phyloP scores from a whole-genome alignment of 2,797 vertebrate species.

The Eulemur rubriventer region DNA sequence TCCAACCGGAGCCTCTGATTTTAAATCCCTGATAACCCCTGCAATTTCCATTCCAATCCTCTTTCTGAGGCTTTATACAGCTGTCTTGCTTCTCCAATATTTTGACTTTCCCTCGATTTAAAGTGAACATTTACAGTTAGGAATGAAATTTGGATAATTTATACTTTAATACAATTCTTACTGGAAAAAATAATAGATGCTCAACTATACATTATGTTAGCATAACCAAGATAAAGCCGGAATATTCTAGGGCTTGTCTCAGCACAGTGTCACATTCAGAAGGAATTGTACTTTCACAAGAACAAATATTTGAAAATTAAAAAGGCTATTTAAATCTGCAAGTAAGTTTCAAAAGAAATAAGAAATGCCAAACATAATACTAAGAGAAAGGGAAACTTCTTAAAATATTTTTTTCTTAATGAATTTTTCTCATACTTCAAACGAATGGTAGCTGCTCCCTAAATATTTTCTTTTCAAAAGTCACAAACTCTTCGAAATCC shows the following conservation, averaged over 20 bases:
- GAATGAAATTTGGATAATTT: constrained; percentile 44
- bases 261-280: neutral
- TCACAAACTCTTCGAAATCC: neutral
- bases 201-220: neutral
- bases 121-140: constrained; percentile 30
- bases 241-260: neutral
- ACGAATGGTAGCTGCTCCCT: neutral
- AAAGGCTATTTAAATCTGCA: constrained; percentile 33
- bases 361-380: neutral
- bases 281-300: neutral
- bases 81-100: constrained; percentile 41
- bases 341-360: constrained; percentile 9
- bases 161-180: constrained; percentile 50
- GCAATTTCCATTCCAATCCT: neutral
- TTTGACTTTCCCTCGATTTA: constrained; percentile 53
- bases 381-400: neutral
- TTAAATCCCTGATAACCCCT: neutral
- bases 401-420: constrained; percentile 1
- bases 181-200: neutral
- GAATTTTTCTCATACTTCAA: neutral
- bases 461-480: neutral
- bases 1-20: neutral
- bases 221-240: constrained; percentile 21
- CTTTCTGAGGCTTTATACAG: constrained; percentile 10
- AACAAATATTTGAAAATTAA: constrained; percentile 33